Conservation (phyloP, 2,113 vertebrate species). For the Himantopus leucocephalus region DNA sequence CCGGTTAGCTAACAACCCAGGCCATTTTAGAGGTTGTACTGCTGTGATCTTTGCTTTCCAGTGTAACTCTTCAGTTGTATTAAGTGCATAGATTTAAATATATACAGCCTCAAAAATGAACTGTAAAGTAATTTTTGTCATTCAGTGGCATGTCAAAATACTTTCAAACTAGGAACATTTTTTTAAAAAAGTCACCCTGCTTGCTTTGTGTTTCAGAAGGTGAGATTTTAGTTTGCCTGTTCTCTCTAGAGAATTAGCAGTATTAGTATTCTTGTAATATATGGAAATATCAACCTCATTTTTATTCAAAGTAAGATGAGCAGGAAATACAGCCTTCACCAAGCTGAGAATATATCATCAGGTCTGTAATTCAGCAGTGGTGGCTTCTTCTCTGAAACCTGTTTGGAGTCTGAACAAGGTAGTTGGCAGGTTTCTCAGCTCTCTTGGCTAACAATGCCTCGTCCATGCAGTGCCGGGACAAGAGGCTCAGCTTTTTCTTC, state of each 20-base stretch:
- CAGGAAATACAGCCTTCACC: conserved; percentile 10
- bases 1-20: neutral
- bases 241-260: neutral
- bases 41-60: neutral
- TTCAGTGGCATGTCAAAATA: neutral
- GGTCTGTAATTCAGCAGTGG: neutral
- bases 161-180: neutral
- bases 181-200: neutral
- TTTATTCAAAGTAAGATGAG: conserved; percentile 5
- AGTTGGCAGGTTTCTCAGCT: conserved; percentile 5
- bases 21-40: neutral
- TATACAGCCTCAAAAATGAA: neutral
- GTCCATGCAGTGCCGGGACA: neutral
- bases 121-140: neutral
- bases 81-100: neutral
- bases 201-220: neutral
- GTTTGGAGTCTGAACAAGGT: neutral
- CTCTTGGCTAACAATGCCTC: neutral
- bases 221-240: neutral
- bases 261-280: neutral
- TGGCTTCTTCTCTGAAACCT: neutral
- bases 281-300: neutral
- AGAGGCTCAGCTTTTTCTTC: neutral
- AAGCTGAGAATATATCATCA: neutral
- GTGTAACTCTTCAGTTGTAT: neutral